Conservation (phyloP, 2,113 vertebrate genomes). For the Dromaius novaehollandiae region DNA sequence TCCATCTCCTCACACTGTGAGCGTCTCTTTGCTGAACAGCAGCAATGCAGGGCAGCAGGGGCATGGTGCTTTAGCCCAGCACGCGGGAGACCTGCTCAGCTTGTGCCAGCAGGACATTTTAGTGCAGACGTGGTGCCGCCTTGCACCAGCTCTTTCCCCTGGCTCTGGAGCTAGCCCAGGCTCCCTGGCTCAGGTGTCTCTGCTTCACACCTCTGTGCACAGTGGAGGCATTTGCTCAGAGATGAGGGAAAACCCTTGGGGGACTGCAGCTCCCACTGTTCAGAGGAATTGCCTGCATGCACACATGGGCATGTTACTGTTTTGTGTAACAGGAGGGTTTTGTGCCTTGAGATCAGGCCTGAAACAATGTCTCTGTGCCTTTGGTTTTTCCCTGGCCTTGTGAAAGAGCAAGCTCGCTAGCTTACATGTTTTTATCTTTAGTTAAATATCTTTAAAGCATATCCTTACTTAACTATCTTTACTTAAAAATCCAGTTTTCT, state of each 20-base stretch:
- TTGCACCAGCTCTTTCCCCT: background rate
- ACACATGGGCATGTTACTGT: background rate
- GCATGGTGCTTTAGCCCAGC: background rate
- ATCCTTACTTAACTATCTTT: background rate
- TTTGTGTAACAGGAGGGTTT: background rate
- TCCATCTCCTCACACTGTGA: background rate
- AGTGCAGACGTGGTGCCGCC: background rate
- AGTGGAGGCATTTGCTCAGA: background rate
- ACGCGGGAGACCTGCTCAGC: accelerated
- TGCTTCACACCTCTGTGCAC: background rate
- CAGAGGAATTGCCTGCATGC: background rate
- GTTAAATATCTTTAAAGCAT: background rate
- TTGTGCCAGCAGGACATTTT: background rate
- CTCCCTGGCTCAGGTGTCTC: background rate
- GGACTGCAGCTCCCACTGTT: background rate
- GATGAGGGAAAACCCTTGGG: background rate
- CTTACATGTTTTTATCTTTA: background rate
- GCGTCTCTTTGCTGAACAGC: background rate
- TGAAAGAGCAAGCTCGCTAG: background rate
- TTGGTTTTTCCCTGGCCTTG: background rate
- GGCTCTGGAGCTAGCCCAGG: background rate
- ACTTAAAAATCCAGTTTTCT: background rate
- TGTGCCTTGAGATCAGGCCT: background rate
- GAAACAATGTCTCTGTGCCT: background rate
- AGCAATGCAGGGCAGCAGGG: background rate